A percentile compares a stretch with the other conserved stretches of the same genome.
Evolutionary conservation across 2,888 invertebrate genomes (phyloP).

Genomic region (Drosophila algonquin): DNA sequence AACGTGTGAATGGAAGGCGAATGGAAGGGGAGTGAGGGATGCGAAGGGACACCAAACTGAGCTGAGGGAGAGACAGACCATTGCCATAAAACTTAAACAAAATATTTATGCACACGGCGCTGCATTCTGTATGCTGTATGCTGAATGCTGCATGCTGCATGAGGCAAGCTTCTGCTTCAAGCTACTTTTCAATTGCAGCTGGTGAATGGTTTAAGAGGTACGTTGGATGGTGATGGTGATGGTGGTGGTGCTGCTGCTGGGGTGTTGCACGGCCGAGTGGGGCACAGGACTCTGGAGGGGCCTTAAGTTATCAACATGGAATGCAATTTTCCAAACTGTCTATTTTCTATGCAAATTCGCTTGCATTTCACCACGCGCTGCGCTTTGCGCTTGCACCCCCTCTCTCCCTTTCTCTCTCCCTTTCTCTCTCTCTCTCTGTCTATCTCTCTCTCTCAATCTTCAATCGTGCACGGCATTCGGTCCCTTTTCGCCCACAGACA

Average conservation of each 20-base stretch:
- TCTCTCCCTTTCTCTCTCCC: slow-evolving; percentile 20
- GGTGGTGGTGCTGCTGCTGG: slow-evolving; percentile 10
- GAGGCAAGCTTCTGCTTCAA: slow-evolving; percentile 32
- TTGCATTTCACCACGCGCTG: slow-evolving; percentile 61
- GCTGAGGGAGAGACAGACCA: slow-evolving; percentile 7
- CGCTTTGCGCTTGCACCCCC: neutral
- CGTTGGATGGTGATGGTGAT: neutral
- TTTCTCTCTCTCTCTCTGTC: slow-evolving; percentile 14
- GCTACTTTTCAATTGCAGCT: slow-evolving; percentile 68
- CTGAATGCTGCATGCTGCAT: slow-evolving; percentile 66
- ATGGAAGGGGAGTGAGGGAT: neutral
- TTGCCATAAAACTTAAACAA: slow-evolving; percentile 77
- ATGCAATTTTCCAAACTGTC: slow-evolving; percentile 79
- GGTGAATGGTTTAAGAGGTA: slow-evolving; percentile 36
- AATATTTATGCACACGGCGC: slow-evolving; percentile 75
- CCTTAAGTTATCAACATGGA: slow-evolving; percentile 78
- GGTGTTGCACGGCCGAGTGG: slow-evolving; percentile 26
- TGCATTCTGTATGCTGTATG: slow-evolving; percentile 60
- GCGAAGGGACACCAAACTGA: slow-evolving; percentile 11
- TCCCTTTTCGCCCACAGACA: slow-evolving; percentile 10
- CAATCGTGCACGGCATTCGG: slow-evolving; percentile 10
- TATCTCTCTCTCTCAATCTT: slow-evolving; percentile 18
- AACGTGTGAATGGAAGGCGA: slow-evolving; percentile 1
- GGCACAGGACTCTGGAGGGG: slow-evolving; percentile 42
- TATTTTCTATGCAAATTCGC: slow-evolving; percentile 78